Percentiles rank a stretch among this genome's conserved stretches.
phyloP scores from a whole-genome alignment of 2,888 invertebrate species.

The Gymnoscelis rufifasciata region DNA sequence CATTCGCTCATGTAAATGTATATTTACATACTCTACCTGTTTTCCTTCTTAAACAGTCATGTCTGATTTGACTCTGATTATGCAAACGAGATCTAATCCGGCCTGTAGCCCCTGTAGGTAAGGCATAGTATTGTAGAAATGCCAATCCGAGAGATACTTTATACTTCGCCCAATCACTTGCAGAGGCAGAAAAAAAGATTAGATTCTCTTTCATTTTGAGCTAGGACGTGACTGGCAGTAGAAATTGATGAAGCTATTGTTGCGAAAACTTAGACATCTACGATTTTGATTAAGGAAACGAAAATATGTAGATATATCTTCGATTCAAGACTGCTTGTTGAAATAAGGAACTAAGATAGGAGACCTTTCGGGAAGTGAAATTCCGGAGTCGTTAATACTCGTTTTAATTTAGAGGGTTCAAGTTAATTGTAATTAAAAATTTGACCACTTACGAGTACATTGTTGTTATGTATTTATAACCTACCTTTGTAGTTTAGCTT shows the following conservation, averaged over 20 bases:
- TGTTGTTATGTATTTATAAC: too few relatives aligned
- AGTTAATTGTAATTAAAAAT: too few relatives aligned
- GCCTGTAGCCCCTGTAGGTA: slow-evolving; percentile 39
- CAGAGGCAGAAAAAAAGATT: slow-evolving; percentile 59
- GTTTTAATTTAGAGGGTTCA: too few relatives aligned
- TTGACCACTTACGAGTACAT: too few relatives aligned
- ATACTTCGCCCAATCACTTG: slow-evolving; percentile 56
- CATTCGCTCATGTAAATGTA: too few relatives aligned
- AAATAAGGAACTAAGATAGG: not conserved
- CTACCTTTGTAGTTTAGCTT: too few relatives aligned
- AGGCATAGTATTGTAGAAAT: slow-evolving; percentile 45
- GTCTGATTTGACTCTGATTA: slow-evolving; percentile 46
- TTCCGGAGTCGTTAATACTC: too few relatives aligned
- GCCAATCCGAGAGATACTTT: slow-evolving; percentile 49
- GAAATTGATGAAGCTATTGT: slow-evolving; percentile 57
- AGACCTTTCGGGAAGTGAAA: too few relatives aligned
- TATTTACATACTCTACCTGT: too few relatives aligned
- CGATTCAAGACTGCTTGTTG: too few relatives aligned
- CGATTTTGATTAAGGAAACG: not conserved
- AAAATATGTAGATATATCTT: not conserved
- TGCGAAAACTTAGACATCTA: slow-evolving; percentile 27
- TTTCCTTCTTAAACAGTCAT: slow-evolving; percentile 13
- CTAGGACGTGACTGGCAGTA: slow-evolving; percentile 58
- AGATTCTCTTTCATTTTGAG: slow-evolving; percentile 66
- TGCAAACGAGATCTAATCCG: slow-evolving; percentile 60